These are phyloP conservation scores for Sussaba pulchella DNA, from an alignment of 2,888 invertebrate genomes.

Conservation along the genomic window DNA sequence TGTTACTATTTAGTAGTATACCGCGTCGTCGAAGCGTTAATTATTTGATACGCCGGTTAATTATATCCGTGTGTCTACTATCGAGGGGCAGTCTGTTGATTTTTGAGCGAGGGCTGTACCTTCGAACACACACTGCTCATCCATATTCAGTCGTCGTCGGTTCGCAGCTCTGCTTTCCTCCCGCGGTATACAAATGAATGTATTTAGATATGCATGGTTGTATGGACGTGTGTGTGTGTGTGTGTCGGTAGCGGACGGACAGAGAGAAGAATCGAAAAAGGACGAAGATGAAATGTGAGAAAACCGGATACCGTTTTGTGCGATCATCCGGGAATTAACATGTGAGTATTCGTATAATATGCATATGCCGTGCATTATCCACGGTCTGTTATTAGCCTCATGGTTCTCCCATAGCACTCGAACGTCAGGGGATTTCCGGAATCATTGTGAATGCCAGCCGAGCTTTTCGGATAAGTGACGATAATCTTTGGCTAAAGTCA, in stretches of 20 bases:
- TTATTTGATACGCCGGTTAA: conserved; percentile 39
- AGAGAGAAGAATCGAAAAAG: conserved; percentile 7
- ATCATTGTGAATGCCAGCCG: conserved; percentile 35
- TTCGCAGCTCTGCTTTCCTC: conserved; percentile 38
- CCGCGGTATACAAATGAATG: background rate
- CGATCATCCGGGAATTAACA: conserved; percentile 51
- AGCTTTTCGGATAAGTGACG: conserved; percentile 51
- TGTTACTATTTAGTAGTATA: background rate
- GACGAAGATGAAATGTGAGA: conserved; percentile 41
- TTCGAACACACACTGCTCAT: conserved; percentile 31
- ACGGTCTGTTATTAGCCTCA: conserved; percentile 40
- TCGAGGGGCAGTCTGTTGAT: conserved; percentile 11
- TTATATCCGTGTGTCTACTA: conserved; percentile 33
- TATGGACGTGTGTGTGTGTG: too few species aligned
- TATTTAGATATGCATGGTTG: background rate
- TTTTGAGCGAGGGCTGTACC: background rate
- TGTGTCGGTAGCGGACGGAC: background rate
- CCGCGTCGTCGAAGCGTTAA: conserved; percentile 11
- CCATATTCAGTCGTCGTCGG: conserved; percentile 44
- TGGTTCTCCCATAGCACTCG: conserved; percentile 2
- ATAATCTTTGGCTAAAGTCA: conserved; percentile 30
- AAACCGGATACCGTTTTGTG: conserved; percentile 55
- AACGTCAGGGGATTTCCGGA: conserved; percentile 41
- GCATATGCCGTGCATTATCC: conserved; percentile 12
- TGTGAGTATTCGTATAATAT: conserved; percentile 7